Evolutionary conservation across 2,797 vertebrate genomes (phyloP).

Genomic region (Anisognathus igniventris): DNA sequence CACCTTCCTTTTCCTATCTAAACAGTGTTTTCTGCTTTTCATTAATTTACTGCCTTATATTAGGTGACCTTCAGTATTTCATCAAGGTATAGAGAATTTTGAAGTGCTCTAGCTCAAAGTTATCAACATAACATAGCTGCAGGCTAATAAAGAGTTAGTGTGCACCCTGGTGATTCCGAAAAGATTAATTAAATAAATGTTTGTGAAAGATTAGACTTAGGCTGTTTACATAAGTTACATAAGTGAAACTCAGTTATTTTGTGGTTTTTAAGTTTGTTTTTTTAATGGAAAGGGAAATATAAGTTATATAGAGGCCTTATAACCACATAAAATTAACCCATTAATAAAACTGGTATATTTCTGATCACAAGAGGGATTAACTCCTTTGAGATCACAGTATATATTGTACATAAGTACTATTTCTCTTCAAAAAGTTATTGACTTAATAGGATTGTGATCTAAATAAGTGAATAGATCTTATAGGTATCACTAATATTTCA

Average conservation of each 20-base stretch:
- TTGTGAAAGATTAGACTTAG: not conserved
- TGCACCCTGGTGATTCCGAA: not conserved
- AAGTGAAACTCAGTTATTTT: not conserved
- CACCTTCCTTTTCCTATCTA: not conserved
- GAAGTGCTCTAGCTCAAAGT: not conserved
- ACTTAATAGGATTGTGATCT: not conserved
- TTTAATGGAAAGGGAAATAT: not conserved
- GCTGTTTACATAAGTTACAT: not conserved
- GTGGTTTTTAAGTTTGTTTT: not conserved
- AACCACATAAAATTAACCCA: not conserved
- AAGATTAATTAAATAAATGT: not conserved
- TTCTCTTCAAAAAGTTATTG: not conserved
- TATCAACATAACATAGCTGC: not conserved
- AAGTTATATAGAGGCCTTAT: not conserved
- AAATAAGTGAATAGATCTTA: not conserved
- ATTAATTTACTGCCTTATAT: not conserved
- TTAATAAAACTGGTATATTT: not conserved
- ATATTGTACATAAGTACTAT: not conserved
- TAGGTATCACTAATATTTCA: not conserved
- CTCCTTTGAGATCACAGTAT: not conserved
- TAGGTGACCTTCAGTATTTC: not conserved
- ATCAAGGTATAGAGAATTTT: not conserved
- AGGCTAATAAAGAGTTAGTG: not conserved
- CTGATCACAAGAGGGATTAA: not conserved
- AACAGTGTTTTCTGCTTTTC: not conserved